Conservation (phyloP, 64 coral and sea anemone genomes). For the Montipora efflorescens region DNA sequence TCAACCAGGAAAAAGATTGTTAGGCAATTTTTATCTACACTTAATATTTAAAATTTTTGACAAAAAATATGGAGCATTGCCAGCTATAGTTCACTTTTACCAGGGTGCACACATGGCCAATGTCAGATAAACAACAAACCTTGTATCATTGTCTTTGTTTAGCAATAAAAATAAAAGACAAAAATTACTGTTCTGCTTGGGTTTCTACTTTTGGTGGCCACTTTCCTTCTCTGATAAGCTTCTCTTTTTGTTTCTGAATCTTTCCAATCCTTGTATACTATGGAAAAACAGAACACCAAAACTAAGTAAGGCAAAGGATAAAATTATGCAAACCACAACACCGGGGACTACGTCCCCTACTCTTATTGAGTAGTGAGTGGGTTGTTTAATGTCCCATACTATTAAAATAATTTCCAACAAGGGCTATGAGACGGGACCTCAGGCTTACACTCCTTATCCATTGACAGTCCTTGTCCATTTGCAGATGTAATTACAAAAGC, state of each 20-base stretch:
- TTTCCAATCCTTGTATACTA: conserved; percentile 92
- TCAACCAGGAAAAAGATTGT: no score
- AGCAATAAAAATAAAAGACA: neutral
- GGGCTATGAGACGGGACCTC: no score
- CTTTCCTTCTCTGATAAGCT: conserved; percentile 73
- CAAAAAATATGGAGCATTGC: conserved; percentile 3
- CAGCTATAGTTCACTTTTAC: neutral
- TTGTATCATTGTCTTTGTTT: neutral
- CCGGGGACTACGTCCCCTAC: no score
- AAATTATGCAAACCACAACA: no score
- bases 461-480: no score
- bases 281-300: neutral
- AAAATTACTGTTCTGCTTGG: neutral
- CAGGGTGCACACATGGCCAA: neutral
- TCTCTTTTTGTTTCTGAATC: conserved; percentile 92
- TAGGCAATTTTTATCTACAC: neutral
- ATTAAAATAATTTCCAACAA: no score
- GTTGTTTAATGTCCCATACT: no score
- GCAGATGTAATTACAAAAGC: no score
- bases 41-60: neutral
- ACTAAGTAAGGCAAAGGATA: no score
- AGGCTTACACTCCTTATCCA: no score
- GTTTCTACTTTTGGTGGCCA: conserved; percentile 74
- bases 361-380: no score
- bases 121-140: neutral